phyloP scores from a whole-genome alignment of 2,113 vertebrate species.

The Phalacrocorax brasilianus region DNA sequence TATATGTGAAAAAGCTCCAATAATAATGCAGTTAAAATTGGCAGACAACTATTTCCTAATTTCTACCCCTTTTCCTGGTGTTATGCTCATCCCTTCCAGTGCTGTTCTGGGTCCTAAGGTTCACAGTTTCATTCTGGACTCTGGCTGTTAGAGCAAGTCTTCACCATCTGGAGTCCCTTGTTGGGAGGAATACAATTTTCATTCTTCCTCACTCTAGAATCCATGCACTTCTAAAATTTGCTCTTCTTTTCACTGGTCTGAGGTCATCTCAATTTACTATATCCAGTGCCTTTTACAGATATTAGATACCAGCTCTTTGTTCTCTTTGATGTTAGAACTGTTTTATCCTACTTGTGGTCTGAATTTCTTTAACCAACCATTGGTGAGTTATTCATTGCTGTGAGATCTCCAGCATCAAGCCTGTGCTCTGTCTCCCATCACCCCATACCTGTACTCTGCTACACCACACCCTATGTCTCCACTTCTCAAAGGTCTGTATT shows the following conservation, averaged over 20 bases:
- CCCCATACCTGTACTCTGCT: too few species aligned
- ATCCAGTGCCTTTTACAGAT: background rate
- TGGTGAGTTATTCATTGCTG: background rate
- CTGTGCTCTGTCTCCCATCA: background rate
- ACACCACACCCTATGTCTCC: background rate
- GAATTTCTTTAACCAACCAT: background rate
- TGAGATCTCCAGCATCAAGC: background rate
- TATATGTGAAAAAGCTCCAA: fast-evolving
- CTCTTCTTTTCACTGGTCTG: background rate
- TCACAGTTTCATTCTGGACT: background rate
- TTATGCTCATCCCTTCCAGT: background rate
- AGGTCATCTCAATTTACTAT: background rate
- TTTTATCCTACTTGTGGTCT: background rate
- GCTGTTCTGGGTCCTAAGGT: background rate
- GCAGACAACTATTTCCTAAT: background rate
- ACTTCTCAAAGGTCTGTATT: background rate
- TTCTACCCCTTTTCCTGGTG: background rate
- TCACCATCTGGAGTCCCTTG: background rate
- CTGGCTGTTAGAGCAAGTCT: background rate
- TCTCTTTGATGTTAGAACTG: background rate
- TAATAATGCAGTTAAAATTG: background rate
- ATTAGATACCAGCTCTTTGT: background rate
- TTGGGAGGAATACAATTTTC: background rate
- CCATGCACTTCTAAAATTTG: background rate
- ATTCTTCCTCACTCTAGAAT: background rate